A percentile compares a stretch with the other conserved stretches of the same genome.
Conservation (phyloP, 2,888 invertebrate species). For the Nephrotoma guestfalica region DNA sequence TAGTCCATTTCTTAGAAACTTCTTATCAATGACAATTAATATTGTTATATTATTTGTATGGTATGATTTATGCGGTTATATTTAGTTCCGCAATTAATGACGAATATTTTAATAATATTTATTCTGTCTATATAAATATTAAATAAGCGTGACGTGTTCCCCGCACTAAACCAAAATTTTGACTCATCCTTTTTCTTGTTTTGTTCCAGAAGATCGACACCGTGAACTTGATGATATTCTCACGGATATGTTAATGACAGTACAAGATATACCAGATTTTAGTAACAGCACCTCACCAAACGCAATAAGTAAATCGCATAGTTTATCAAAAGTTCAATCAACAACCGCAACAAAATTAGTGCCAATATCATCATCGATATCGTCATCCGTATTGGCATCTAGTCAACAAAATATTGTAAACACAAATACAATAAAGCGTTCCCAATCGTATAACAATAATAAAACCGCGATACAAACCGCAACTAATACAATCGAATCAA, state of each 20-base stretch:
- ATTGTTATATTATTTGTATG: background rate
- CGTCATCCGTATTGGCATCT: conserved; percentile 3
- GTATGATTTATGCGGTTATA: background rate
- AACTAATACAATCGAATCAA: background rate
- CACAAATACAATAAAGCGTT: conserved; percentile 13
- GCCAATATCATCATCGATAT: conserved; percentile 11
- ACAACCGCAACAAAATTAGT: conserved; percentile 9
- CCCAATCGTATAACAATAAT: conserved; percentile 14
- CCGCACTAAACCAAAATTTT: background rate
- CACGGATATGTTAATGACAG: conserved; percentile 75
- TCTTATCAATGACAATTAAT: background rate
- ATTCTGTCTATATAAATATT: background rate
- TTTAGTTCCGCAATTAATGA: background rate
- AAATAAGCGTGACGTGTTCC: background rate
- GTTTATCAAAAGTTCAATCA: conserved; percentile 11
- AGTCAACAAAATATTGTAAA: conserved; percentile 9
- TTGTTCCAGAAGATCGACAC: conserved; percentile 32
- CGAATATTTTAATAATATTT: background rate
- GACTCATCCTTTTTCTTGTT: background rate
- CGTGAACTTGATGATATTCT: conserved; percentile 71
- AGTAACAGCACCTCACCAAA: conserved; percentile 15
- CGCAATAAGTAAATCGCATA: conserved; percentile 11
- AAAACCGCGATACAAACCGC: background rate
- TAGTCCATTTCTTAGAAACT: background rate
- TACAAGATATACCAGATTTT: conserved; percentile 61